Percentiles rank a stretch among this genome's conserved stretches.
Evolutionary conservation across 2,797 vertebrate species (phyloP).

Genomic region (Coregonus suidteri): DNA sequence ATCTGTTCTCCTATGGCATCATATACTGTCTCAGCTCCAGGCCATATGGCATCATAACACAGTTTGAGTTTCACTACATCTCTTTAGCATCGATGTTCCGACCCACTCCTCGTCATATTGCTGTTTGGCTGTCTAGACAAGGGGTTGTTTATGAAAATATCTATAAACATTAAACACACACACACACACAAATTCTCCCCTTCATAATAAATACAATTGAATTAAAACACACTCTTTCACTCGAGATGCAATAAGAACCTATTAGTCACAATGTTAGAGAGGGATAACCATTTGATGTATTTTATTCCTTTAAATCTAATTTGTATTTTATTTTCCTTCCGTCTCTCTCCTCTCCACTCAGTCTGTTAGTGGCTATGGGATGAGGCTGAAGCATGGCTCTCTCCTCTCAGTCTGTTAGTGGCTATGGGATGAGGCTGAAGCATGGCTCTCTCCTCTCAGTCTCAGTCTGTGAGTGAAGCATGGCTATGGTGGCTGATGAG

Average conservation of each 20-base stretch:
- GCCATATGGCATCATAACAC: neutral
- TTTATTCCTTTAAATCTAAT: neutral
- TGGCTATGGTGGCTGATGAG: neutral
- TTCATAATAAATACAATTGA: neutral
- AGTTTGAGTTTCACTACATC: neutral
- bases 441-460: no score
- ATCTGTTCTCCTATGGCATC: neutral
- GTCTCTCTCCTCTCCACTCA: neutral
- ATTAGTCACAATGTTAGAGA: neutral
- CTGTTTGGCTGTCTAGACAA: neutral
- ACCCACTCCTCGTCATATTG: neutral
- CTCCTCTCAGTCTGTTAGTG: neutral
- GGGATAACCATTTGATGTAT: neutral
- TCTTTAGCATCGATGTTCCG: neutral
- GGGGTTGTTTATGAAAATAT: neutral
- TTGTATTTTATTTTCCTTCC: neutral
- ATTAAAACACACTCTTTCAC: neutral
- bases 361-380: no score
- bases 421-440: neutral
- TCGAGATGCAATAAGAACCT: neutral
- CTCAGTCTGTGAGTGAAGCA: no score
- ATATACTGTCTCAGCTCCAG: neutral
- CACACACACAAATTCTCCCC: neutral
- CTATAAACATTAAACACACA: neutral
- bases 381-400: neutral